Base-by-base conservation (phyloP, 2,888 invertebrate genomes). In the Noctua janthina region DNA sequence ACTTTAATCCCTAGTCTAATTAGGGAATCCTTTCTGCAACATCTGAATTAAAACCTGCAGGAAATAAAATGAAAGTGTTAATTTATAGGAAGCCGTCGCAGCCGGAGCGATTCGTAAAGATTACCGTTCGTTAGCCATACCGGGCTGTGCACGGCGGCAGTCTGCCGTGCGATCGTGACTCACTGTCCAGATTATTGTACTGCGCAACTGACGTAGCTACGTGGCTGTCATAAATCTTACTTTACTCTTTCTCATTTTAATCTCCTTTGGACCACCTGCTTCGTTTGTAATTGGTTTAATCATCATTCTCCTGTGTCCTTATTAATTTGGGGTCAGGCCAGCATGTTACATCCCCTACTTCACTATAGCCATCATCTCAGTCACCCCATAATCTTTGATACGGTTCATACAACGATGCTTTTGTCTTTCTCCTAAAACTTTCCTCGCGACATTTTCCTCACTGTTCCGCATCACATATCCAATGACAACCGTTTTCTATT, bases 111-210 rank as follows among this genome's bases (percentile, higher is more conserved):
- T 86, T 88, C 74, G 88, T 88, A 76, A 88, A 77, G 86, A 88
- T 86, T 88, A 86, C 76, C 68, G 86, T 82, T 86, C 86, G 88
- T 86, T 86, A 88, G 86, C 54, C 29, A 82, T 51, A n/a, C 46
- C 46, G 43, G 46, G 68, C 46, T n/a, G 68, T 4, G 46, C 68
- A 68, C 15, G 43, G 68, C 46, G 39, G 64, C 68, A 46, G 59
- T 20, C 23, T 73, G 66, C 77, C 78, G 72, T 51, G 51, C 23
- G 66, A 66, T 69, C 78, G 86, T 89, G 81, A 80, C 83, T 83
- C 89, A 82, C 80, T 88, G 83, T 86, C 88, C 64, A 79, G 78
- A 77, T 88, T 86, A 79, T 79, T 78, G 86, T 76, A 46, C 77
- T 78, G 80, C 74, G 78, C 51, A 77, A 73, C 75, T 79, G 70